A percentile compares a stretch with the other conserved stretches of the same genome.
phyloP scores from a whole-genome alignment of 2,113 vertebrate species.

The Hippocampus comes region DNA sequence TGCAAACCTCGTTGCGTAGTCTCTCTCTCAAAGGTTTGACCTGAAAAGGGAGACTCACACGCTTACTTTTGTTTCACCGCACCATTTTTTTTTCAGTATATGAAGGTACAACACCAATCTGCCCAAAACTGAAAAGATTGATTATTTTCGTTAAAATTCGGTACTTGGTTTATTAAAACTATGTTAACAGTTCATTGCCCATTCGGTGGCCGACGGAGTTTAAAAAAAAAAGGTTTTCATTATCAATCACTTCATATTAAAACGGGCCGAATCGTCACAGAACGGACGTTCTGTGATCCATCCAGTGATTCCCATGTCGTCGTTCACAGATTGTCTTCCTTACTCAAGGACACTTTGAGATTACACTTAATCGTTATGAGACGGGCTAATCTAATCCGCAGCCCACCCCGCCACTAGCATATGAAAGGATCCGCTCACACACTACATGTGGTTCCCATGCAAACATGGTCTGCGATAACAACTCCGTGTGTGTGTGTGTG shows the following conservation, averaged over 20 bases:
- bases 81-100: too few relatives aligned
- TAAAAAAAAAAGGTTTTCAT: not conserved
- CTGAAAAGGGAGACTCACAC: not conserved
- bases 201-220: not conserved
- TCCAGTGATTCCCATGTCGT: not conserved
- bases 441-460: conserved; percentile 68
- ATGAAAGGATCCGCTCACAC: conserved; percentile 39
- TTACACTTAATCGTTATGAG: conserved; percentile 21
- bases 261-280: not conserved
- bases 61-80: not conserved
- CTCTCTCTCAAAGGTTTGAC: not conserved
- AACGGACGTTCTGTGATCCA: not conserved
- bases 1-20: not conserved
- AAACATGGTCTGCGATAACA: conserved; percentile 54
- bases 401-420: conserved; percentile 30
- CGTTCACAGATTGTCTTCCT: not conserved
- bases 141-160: too few relatives aligned
- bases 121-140: too few relatives aligned
- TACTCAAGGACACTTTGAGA: conserved; percentile 17
- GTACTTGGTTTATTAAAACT: too few relatives aligned
- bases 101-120: too few relatives aligned
- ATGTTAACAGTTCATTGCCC: not conserved
- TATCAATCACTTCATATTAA: not conserved
- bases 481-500: conserved; percentile 24
- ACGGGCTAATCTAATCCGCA: conserved; percentile 25